Conservation (phyloP, 1,140 invertebrate species). For the Drosophila pseudoananassae region DNA sequence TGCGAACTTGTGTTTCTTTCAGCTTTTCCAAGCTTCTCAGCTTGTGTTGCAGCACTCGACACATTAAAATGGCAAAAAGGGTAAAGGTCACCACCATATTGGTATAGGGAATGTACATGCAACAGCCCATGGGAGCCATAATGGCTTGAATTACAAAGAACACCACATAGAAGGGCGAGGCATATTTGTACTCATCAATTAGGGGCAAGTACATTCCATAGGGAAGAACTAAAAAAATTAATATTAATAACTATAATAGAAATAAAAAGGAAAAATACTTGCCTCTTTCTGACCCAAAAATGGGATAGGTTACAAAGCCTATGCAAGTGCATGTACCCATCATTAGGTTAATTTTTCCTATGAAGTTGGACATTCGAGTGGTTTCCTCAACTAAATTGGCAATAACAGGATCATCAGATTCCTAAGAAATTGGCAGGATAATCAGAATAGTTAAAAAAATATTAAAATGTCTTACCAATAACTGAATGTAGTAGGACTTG, state of each 20-base stretch:
- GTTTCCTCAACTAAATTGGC: constrained; percentile 42
- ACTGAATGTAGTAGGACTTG: constrained; percentile 49
- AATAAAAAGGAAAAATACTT: neutral
- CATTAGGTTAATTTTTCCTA: constrained; percentile 65
- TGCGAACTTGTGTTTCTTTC: constrained; percentile 18
- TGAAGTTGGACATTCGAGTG: constrained; percentile 54
- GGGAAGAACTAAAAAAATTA: constrained; percentile 55
- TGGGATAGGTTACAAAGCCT: constrained; percentile 72
- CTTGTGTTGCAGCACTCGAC: constrained; percentile 65
- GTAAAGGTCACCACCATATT: constrained; percentile 77
- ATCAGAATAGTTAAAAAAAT: neutral
- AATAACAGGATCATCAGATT: constrained; percentile 36
- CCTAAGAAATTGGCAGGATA: constrained; percentile 3
- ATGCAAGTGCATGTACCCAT: constrained; percentile 71
- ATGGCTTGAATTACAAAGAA: constrained; percentile 73
- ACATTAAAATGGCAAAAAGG: constrained; percentile 74
- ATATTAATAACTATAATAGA: neutral
- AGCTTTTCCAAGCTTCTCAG: constrained; percentile 45
- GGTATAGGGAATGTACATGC: constrained; percentile 78
- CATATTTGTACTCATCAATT: constrained; percentile 74
- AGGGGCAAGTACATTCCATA: constrained; percentile 73
- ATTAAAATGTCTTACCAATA: constrained; percentile 37
- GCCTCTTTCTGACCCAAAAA: constrained; percentile 70
- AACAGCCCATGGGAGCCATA: constrained; percentile 78
- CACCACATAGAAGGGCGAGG: constrained; percentile 67